Conservation (phyloP, 1,140 invertebrate genomes). For the Zaprionus nigranus region DNA sequence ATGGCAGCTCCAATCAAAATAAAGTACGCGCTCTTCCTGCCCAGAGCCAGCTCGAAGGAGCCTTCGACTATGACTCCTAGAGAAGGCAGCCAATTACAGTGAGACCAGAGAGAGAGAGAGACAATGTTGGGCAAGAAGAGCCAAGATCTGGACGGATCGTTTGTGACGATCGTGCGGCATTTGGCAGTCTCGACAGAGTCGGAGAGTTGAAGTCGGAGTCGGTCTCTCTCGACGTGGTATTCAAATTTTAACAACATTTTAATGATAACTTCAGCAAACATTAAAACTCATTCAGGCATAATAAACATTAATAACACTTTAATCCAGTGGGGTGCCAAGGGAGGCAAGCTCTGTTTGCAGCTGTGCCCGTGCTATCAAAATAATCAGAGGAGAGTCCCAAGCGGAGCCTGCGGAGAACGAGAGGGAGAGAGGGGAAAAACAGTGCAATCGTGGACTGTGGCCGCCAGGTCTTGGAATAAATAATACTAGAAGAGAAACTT, state of each 20-base stretch:
- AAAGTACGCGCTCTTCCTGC: conserved; percentile 80
- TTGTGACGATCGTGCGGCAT: conserved; percentile 33
- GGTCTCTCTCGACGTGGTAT: conserved; percentile 74
- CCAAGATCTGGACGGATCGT: conserved; percentile 22
- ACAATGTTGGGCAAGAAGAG: conserved; percentile 43
- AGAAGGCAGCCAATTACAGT: conserved; percentile 46
- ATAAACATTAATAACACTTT: conserved; percentile 84
- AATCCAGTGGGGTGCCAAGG: conserved; percentile 55
- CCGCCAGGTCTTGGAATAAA: conserved; percentile 73
- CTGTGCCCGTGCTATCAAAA: conserved; percentile 74
- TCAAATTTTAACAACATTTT: conserved; percentile 84
- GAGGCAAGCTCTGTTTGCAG: conserved; percentile 43
- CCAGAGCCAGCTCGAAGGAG: conserved; percentile 9
- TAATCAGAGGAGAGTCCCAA: conserved; percentile 59
- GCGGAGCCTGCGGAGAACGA: conserved; percentile 19
- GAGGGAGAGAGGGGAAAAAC: conserved; percentile 22
- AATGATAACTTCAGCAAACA: conserved; percentile 82
- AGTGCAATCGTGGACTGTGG: conserved; percentile 59
- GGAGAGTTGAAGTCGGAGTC: conserved; percentile 15
- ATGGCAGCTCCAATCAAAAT: conserved; percentile 83
- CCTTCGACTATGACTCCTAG: not conserved
- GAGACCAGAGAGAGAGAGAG: conserved; percentile 37
- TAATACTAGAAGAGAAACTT: conserved; percentile 75
- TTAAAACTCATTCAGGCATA: conserved; percentile 83
- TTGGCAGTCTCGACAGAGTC: not conserved